phyloP scores from a whole-genome alignment of 2,797 vertebrate genomes.

The Siniperca scherzeri region DNA sequence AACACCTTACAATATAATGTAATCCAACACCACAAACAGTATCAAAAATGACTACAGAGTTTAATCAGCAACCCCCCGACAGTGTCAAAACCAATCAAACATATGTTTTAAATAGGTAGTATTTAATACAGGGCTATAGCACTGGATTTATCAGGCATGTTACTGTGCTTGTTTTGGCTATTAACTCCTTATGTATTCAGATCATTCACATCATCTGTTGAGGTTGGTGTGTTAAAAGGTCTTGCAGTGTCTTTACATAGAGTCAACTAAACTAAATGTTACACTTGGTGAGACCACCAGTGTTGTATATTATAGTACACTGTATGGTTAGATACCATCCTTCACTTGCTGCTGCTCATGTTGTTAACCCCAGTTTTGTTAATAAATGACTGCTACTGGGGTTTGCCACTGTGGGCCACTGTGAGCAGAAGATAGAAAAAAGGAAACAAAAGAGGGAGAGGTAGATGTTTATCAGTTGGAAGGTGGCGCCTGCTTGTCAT shows the following conservation, averaged over 20 bases:
- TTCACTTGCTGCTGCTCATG: not conserved
- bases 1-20: not conserved
- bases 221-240: not conserved
- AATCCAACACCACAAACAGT: not conserved
- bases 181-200: not conserved
- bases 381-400: not conserved
- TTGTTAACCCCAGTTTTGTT: not conserved
- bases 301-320: not conserved
- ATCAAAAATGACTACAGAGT: not conserved
- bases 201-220: not conserved
- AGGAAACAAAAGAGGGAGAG: not conserved
- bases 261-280: not conserved
- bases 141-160: not conserved
- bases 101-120: not conserved
- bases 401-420: not conserved
- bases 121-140: not conserved
- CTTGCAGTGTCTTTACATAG: not conserved
- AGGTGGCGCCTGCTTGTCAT: slow-evolving; percentile 49
- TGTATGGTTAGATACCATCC: not conserved
- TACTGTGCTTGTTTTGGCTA: not conserved
- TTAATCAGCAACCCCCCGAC: not conserved
- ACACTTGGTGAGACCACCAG: too few relatives aligned
- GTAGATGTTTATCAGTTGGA: slow-evolving; percentile 19
- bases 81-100: not conserved
- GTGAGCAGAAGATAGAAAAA: not conserved